Conservation (phyloP, 1,140 invertebrate genomes). For the Lutraria rhynchaena region DNA sequence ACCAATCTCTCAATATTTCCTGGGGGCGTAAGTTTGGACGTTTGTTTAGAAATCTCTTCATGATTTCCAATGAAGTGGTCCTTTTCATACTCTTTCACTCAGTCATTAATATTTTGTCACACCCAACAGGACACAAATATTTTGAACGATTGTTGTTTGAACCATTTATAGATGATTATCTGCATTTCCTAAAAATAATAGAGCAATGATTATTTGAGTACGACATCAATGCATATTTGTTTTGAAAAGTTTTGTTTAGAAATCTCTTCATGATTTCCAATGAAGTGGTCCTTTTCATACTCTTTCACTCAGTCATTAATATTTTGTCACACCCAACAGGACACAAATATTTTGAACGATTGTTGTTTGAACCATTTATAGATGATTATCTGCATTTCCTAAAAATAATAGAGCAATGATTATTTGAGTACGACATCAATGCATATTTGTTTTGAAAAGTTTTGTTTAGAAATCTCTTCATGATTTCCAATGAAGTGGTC, state of each 20-base stretch:
- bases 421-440: too few species aligned
- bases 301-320: conserved; percentile 47
- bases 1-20: conserved; percentile 51
- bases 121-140: not conserved
- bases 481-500: conserved; percentile 55
- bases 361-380: not conserved
- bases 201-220: too few species aligned
- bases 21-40: conserved; percentile 55
- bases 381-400: not conserved
- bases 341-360: not conserved
- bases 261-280: conserved; percentile 49
- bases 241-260: conserved; percentile 14
- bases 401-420: too few species aligned
- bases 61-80: conserved; percentile 53
- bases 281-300: conserved; percentile 54
- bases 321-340: conserved; percentile 56
- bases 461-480: conserved; percentile 22
- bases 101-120: not conserved
- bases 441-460: too few species aligned
- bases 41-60: conserved; percentile 22
- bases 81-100: not conserved
- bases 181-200: too few species aligned
- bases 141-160: not conserved
- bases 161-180: not conserved
- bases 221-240: too few species aligned